Conservation (phyloP, 2,797 vertebrate genomes). For the Brachyalestes nurse region DNA sequence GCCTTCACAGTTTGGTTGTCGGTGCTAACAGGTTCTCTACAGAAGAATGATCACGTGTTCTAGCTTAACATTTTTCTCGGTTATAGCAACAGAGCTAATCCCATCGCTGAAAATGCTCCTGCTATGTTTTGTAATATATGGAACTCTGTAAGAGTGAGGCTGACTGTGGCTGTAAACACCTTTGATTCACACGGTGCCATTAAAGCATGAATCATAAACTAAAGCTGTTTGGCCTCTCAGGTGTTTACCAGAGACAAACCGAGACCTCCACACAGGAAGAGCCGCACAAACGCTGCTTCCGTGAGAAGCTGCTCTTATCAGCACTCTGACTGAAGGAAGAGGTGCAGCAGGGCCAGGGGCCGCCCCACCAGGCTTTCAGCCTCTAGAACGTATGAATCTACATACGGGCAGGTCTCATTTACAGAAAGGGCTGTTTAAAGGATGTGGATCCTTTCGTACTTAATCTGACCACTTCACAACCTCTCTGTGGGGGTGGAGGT, state of each 20-base stretch:
- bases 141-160: not conserved
- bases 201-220: not conserved
- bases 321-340: not conserved
- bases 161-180: not conserved
- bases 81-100: not conserved
- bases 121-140: not conserved
- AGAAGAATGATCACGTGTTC: conserved; percentile 5
- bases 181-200: not conserved
- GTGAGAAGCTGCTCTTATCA: not conserved
- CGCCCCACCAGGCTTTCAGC: too few relatives aligned
- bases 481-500: too few relatives aligned
- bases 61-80: not conserved
- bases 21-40: not conserved
- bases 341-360: too few relatives aligned
- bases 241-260: not conserved
- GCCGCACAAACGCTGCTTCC: not conserved
- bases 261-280: not conserved
- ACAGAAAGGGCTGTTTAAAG: too few relatives aligned
- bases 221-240: not conserved
- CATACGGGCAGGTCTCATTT: too few relatives aligned
- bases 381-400: too few relatives aligned
- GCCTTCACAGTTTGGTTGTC: too few relatives aligned
- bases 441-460: too few relatives aligned
- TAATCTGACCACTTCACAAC: too few relatives aligned
- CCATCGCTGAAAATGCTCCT: not conserved